Evolutionary conservation across 2,113 vertebrate genomes (phyloP).

Genomic region (Arizona elegans): DNA sequence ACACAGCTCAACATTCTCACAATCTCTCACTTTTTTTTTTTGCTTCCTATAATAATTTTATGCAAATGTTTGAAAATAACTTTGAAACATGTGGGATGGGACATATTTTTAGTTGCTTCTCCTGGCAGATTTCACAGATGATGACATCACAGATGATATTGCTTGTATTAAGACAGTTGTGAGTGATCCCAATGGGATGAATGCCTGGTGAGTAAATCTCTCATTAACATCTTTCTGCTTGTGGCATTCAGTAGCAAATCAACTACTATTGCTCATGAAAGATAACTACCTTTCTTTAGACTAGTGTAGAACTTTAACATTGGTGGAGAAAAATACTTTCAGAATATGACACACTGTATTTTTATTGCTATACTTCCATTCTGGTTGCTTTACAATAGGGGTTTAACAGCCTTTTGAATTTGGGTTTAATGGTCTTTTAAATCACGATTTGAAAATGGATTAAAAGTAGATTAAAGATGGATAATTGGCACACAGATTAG

Average conservation of each 20-base stretch:
- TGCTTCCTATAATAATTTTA: too few relatives aligned
- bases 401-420: neutral
- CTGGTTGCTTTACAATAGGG: neutral
- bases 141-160: conserved; percentile 11
- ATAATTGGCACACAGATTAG: neutral
- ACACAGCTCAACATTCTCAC: too few relatives aligned
- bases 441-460: too few relatives aligned
- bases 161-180: neutral
- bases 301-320: neutral
- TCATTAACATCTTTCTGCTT: neutral
- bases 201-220: conserved; percentile 5
- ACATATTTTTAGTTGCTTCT: neutral
- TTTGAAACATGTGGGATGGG: neutral
- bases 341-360: neutral
- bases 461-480: neutral
- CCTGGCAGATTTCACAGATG: neutral
- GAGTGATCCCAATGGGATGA: neutral
- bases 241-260: too few relatives aligned
- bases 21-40: too few relatives aligned
- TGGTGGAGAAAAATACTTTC: neutral
- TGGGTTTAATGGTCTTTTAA: too few relatives aligned
- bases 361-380: neutral
- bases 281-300: neutral
- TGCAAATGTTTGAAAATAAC: too few relatives aligned
- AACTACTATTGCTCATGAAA: neutral